Base-by-base conservation (phyloP, 2,797 vertebrate genomes). In the Syngnathus acus region DNA sequence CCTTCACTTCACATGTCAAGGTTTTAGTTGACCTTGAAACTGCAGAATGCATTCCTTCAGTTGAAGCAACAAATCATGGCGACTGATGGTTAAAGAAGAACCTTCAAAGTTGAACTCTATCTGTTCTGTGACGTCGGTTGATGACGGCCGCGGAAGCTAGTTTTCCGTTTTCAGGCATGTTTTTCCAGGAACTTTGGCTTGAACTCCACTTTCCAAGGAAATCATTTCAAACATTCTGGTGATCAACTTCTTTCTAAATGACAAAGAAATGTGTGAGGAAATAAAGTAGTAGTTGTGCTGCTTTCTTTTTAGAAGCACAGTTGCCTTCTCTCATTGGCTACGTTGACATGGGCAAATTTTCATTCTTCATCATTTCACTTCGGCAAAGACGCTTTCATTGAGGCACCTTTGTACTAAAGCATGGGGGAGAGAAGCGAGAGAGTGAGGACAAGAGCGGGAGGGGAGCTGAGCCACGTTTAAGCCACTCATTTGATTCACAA, bases 401-500 rank as follows among this genome's bases (percentile, higher is more conserved):
- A 38, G n/a, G 48, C 69, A 62, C 66, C 61, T 38, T 66, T 16
- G 45, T 48, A 48, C 16, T 59, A 65, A 76, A 76, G 57, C 54
- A 72, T 38, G 65, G 63, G 59, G 61, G 37, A 63, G 7, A 69
- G 67, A 50, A 16, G 7, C 67, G 64, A 45, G 16, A 1, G 14
- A 71, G 65, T 38, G 71, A 66, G 55, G 8, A 50, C 14, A 65
- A 50, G 58, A 72, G 51, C 2, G 62, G 63, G 48, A 79, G 54
- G 72, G 70, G 70, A 73, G 67, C 65, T 73, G 76, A 83, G 82
- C 63, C 48, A 45, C 69, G 78, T 81, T 77, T 75, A 77, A 80
- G 69, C 78, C 64, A 67, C 72, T 84, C 70, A 81, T 86, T 86
- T 84, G 75, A 85, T 79, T 81, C 75, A 74, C 76, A 82, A 78